Evolutionary conservation across 2,113 vertebrate genomes (phyloP), one percentile per base, ranked within the genome.

Genomic region (Sylvietta virens): DNA sequence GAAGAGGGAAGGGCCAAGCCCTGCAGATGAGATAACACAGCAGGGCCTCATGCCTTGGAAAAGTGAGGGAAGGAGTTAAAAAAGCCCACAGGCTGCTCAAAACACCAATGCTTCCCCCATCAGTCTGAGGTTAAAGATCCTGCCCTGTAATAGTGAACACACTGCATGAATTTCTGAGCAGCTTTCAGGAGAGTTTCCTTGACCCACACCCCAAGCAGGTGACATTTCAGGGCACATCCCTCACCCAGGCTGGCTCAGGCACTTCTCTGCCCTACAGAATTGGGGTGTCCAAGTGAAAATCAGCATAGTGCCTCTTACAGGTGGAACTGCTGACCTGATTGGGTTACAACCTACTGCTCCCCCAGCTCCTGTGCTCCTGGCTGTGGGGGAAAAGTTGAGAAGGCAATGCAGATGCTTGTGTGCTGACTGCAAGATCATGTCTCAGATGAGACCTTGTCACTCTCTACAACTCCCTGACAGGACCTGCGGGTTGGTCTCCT

Each of bases 1-100:
- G 82, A 92, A 94, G 84, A 91, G 53, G 77, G 76, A 85, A 91
- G 48, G 87, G 87, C 81, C 89, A 89, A 91, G 83, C 77, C 73
- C 83, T 84, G 78, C 64, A 78, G 84, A 77, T 93, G 95, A 90
- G 94, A 92, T 92, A 92, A 94, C 91, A 60, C 2, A 0, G n/a
- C 26, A 81, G 73, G 83, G 73, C 72, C 82, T 91, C 86, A 10
- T 0, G 2, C 67, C 42, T 87, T 61, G 85, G 60, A 65, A 62
- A 73, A 67, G 28, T 33, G 56, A 78, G 14, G 40, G 58, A 77
- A 84, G 48, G 83, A 86, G 64, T 42, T 11, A 61, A 47, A 44
- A 71, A 7, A 0, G 0, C 11, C 20, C 8, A 18, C 19, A 40
- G 39, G 42, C 42, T 54, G 21, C 64, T 61, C n/a, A 22, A 31